A percentile compares a stretch with the other conserved stretches of the same genome.
These are phyloP conservation scores for Entelurus aequoreus DNA, from an alignment of 2,113 vertebrate species.

Conservation along the genomic window DNA sequence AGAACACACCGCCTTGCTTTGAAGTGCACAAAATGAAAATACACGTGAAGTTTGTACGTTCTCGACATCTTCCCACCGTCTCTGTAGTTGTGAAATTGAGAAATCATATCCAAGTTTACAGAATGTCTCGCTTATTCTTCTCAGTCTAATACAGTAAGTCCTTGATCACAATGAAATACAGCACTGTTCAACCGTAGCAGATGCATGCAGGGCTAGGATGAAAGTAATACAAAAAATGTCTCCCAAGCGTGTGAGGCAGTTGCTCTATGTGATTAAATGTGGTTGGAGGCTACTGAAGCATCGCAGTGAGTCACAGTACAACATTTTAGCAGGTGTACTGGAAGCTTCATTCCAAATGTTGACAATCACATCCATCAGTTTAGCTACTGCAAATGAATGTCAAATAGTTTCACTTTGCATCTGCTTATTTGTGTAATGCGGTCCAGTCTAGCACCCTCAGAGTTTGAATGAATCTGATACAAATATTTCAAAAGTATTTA, in stretches of 20 bases:
- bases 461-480: no score
- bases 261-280: background rate
- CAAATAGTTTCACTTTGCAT: no score
- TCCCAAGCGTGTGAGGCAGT: background rate
- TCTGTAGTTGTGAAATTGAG: background rate
- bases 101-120: background rate
- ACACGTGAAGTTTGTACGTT: constrained; percentile 10
- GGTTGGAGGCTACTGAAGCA: background rate
- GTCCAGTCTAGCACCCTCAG: no score
- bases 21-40: constrained; percentile 18
- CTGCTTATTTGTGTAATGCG: no score
- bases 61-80: background rate
- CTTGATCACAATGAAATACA: background rate
- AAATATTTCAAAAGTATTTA: no score
- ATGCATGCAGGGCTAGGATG: background rate
- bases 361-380: background rate
- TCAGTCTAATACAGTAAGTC: background rate
- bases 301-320: background rate
- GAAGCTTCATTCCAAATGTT: background rate
- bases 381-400: no score
- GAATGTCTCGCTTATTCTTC: background rate
- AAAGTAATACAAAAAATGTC: background rate
- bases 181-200: background rate
- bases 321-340: constrained; percentile 2
- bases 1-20: constrained; percentile 16